Evolutionary conservation across 1,140 invertebrate species (phyloP), one percentile per base, ranked within the genome.

Genomic region (Condylostylus longicornis): DNA sequence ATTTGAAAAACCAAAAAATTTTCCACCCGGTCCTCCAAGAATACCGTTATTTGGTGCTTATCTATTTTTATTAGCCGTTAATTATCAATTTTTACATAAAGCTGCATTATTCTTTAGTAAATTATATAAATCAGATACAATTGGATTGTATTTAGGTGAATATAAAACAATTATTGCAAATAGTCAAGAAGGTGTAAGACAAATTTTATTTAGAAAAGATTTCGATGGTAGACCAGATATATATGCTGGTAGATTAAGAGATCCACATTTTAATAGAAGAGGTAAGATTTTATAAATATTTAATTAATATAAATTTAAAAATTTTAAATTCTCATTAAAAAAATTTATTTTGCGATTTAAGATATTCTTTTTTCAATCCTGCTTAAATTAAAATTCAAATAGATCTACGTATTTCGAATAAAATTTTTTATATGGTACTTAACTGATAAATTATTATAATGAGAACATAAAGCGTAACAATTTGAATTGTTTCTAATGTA

Each of bases 41-140:
- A 39, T 59, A n/a, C 57, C 57, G 0, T 2, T 54, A 0, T 59
- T 58, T 27, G 57, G 57, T 0, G 54, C 52, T 37, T 59, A 59
- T 35, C 41, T 59, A 3, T 59, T 58, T 37, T 38, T 59, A 40
- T 42, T 59, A 40, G 13, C 55, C 15, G 35, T 53, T 5, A 49
- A 58, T 37, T 46, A 40, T 15, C 53, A 57, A 32, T 56, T 49
- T 25, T 32, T 59, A 4, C 57, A 59, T 38, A 57, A 58, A 44
- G 55, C 46, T 0, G 51, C 46, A 1, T 18, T 57, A 15, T 37
- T 35, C 4, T 38, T 59, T 1, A 50, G 49, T 18, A 45, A 53
- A 13, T 58, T 51, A 49, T 62, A 66, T 28, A 58, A 65, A 28
- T 64, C 66, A 4, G 62, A 63, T 33, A 47, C 68, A 13, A 42